Percentiles rank a stretch among this genome's conserved stretches.
phyloP scores from a whole-genome alignment of 2,797 vertebrate species.

The Rhincodon typus region DNA sequence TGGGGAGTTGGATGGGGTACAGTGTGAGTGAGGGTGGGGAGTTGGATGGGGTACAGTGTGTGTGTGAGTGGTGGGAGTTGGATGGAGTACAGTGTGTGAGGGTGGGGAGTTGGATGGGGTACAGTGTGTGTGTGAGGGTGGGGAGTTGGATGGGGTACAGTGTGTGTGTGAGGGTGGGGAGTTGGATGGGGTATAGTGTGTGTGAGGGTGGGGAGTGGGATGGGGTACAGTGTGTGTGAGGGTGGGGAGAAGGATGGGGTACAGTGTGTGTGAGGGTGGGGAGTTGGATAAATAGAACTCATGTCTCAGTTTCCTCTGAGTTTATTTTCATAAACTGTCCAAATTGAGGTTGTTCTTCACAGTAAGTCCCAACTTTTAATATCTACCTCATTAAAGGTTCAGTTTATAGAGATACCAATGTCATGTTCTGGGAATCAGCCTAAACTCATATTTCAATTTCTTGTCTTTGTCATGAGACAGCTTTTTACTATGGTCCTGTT shows the following conservation, averaged over 20 bases:
- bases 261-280: background rate
- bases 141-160: no score
- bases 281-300: background rate
- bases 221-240: background rate
- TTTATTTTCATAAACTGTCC: background rate
- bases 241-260: no score
- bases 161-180: no score
- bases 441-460: background rate
- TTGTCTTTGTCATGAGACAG: background rate
- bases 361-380: background rate
- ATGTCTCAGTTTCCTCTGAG: no score
- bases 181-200: background rate
- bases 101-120: no score
- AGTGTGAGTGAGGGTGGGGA: no score
- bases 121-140: no score
- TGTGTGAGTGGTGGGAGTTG: no score
- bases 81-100: no score
- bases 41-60: background rate
- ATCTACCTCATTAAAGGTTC: background rate
- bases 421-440: background rate
- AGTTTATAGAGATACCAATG: background rate
- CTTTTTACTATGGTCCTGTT: background rate
- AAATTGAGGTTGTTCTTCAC: background rate
- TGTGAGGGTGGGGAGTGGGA: no score
- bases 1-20: no score